Evolutionary conservation across 1,140 invertebrate species (phyloP), one percentile per base, ranked within the genome.

Genomic region (Hylyphantes graminicola): DNA sequence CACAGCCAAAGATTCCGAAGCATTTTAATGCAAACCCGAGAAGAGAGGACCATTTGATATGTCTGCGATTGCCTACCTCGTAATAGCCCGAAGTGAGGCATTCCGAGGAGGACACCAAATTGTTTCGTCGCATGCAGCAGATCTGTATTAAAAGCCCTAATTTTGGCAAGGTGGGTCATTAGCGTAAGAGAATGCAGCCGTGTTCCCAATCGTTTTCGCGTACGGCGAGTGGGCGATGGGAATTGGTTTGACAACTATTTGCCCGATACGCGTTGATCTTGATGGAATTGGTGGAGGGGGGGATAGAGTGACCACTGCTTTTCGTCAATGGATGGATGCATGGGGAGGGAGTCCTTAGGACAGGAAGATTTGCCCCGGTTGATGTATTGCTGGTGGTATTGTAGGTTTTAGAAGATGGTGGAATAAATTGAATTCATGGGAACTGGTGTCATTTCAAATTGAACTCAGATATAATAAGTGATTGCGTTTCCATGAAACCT

Each of bases 221-320:
- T 50, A 70, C 13, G 77, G 17, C 63, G 21, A 12, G 19, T 12
- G n/a, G 76, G 48, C 53, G 17, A 17, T 17, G 48, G 55, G 79
- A 81, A 72, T 81, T 64, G 68, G 79, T 81, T 81, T 81, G 79
- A 81, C 79, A 81, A 81, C 79, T 73, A 81, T 81, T 81, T 73
- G 65, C 54, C 57, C 63, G 67, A 81, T 81, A 67, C 68, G 54
- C 54, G 57, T 80, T 67, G 76, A 78, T 78, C 67, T 78, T 35
- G 35, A 35, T 35, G 35, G 35, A 35, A 35, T 35, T 35, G 35
- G 35, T 35, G 35, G 35, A 5, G 35, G 35, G 35, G 35, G 35
- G 35, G 35, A 5, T 1, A 67, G 54, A 70, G 53, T 80, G 67
- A 70, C 77, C 65, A 53, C 77, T 70, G 54, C 55, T n/a, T 35